These are phyloP conservation scores for Cryptotermes secundus DNA, from an alignment of 1,140 invertebrate species.

Conservation along the genomic window DNA sequence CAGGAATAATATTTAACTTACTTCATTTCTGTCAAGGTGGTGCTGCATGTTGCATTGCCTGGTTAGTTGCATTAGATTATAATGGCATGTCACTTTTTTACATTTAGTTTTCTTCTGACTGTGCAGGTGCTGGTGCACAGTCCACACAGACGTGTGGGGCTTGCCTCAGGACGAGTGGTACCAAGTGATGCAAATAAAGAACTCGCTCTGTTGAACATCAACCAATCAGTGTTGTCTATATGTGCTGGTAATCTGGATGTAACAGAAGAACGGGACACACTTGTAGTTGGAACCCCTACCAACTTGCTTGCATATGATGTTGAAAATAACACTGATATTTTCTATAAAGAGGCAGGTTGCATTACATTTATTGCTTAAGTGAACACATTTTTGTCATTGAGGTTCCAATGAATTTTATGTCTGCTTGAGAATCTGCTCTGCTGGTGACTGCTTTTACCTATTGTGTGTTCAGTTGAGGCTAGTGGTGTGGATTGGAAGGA, in stretches of 20 bases:
- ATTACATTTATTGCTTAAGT: background rate
- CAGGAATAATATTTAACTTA: too few species aligned
- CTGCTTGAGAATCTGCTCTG: too few species aligned
- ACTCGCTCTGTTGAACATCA: slow-evolving; percentile 76
- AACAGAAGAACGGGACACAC: slow-evolving; percentile 69
- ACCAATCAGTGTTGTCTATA: slow-evolving; percentile 73
- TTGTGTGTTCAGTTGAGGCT: too few species aligned
- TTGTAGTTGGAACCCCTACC: slow-evolving; percentile 80
- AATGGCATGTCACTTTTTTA: too few species aligned
- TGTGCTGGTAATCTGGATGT: slow-evolving; percentile 64
- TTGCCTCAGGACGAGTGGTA: slow-evolving; percentile 58
- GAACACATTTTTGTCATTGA: too few species aligned
- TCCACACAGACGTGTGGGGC: slow-evolving; percentile 60
- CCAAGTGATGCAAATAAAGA: slow-evolving; percentile 63
- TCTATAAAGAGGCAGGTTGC: slow-evolving; percentile 79
- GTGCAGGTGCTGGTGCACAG: slow-evolving; percentile 79
- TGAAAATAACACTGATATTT: slow-evolving; percentile 87
- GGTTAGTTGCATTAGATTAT: too few species aligned
- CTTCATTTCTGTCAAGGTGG: too few species aligned
- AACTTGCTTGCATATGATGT: slow-evolving; percentile 90
- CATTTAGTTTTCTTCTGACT: too few species aligned
- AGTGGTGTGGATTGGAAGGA: too few species aligned
- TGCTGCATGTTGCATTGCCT: too few species aligned
- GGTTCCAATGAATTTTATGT: too few species aligned
- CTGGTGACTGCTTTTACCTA: too few species aligned